phyloP scores from a whole-genome alignment of 1,140 invertebrate species.

The Sipha flava region DNA sequence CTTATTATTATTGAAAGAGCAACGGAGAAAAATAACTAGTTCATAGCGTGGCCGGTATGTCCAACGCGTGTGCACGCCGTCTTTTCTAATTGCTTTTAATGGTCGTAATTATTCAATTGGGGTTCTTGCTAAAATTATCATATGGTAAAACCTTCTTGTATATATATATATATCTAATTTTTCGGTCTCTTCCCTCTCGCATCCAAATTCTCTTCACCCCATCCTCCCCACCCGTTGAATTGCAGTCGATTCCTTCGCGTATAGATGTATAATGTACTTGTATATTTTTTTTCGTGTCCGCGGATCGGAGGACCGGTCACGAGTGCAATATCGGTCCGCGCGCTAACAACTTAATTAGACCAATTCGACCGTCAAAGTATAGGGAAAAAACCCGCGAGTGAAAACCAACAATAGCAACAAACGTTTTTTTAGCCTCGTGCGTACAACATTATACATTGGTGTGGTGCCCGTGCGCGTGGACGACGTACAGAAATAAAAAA shows the following conservation, averaged over 20 bases:
- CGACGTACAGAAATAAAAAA: no score
- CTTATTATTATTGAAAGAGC: slow-evolving; percentile 31
- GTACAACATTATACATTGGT: no score
- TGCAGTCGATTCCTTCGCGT: no score
- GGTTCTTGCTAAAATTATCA: not conserved
- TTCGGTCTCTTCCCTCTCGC: not conserved
- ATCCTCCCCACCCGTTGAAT: no score
- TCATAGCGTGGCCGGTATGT: slow-evolving; percentile 25
- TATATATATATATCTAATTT: not conserved
- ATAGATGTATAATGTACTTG: not conserved
- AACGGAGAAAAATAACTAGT: slow-evolving; percentile 17
- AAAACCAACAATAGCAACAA: not conserved
- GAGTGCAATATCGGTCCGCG: slow-evolving; percentile 5
- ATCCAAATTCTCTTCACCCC: no score
- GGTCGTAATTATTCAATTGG: slow-evolving; percentile 12
- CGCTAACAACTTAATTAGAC: slow-evolving; percentile 22
- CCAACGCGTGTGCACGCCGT: not conserved
- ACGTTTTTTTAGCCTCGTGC: no score
- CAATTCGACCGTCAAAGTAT: not conserved
- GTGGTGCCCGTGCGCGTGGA: no score
- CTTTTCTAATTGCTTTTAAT: slow-evolving; percentile 24
- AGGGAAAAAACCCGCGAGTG: not conserved
- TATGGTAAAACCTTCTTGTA: not conserved
- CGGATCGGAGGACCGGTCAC: not conserved
- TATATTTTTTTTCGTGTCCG: not conserved